Base-by-base conservation (phyloP, 1,140 invertebrate species). In the Ganaspis sp. region DNA sequence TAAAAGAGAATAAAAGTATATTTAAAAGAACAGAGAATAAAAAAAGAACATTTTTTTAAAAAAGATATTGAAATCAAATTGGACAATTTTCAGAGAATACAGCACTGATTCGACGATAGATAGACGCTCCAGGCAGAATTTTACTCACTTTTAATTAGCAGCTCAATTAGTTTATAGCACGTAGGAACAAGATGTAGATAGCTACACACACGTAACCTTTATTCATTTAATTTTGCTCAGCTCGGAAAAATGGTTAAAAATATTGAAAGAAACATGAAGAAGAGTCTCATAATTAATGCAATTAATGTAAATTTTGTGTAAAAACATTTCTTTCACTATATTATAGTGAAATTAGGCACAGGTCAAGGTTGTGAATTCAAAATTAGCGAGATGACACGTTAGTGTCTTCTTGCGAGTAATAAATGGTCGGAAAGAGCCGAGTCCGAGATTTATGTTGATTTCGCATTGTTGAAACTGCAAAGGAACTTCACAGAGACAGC, bases 31-130 rank as follows among this genome's bases (percentile, higher is more conserved):
- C n/a, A n/a, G n/a, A n/a, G n/a, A n/a, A n/a, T n/a, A n/a, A n/a
- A n/a, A n/a, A 45, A 15, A 45, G 1, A 2, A 15, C 12, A 45
- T 2, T 45, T 45, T 45, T 17, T 40, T 40, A 40, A 49, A 49
- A 49, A 49, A 45, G 4, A 15, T 3, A 49, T 0, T 15, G 17
- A 4, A 49, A n/a, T 17, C n/a, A 49, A 49, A 45, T 12, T 15
- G 45, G 17, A 12, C 21, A 23, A 6, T 29, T 34, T 64, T 64
- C 58, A 64, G 58, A 29, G 58, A 64, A 64, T 29, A 64, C 23
- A 64, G 23, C 23, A 15, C n/a, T 71, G 72, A 78, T 77, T 81
- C 69, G 45, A 70, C 82, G 80, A 85, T 81, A 73, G 72, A 73
- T 71, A 72, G 69, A 21, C 42, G 77, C 73, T 26, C 23, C 17